Percentiles rank a stretch among this genome's conserved stretches.
phyloP scores from a whole-genome alignment of 2,797 vertebrate genomes.

The Apogon talboti region DNA sequence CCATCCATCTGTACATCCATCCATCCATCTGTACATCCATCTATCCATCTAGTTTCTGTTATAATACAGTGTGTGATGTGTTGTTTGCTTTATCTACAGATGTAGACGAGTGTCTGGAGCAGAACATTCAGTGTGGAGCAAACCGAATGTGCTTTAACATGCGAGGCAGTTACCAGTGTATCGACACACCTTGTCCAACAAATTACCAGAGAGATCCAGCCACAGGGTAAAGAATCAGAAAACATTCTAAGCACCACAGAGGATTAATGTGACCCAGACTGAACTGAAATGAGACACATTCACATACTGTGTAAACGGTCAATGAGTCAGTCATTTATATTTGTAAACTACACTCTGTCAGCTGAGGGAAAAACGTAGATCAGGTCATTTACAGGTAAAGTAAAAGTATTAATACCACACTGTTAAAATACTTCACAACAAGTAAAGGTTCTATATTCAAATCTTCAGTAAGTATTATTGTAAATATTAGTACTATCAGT shows the following conservation, averaged over 20 bases:
- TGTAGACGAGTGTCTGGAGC: conserved; percentile 92
- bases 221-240: conserved; percentile 65
- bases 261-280: neutral
- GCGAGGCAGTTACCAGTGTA: conserved; percentile 95
- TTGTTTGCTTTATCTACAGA: conserved; percentile 79
- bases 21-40: neutral
- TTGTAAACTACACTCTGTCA: too few species aligned
- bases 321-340: too few species aligned
- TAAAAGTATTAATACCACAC: too few species aligned
- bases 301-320: too few species aligned
- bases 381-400: too few species aligned
- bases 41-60: neutral
- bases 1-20: too few species aligned
- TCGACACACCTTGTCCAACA: conserved; percentile 95
- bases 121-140: conserved; percentile 90
- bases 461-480: too few species aligned
- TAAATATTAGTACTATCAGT: neutral
- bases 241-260: neutral
- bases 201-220: conserved; percentile 89
- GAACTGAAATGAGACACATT: neutral
- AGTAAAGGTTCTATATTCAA: too few species aligned
- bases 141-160: conserved; percentile 98
- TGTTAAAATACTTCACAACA: too few species aligned
- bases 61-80: accelerated
- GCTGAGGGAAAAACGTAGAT: too few species aligned